A percentile compares a stretch with the other conserved stretches of the same genome.
phyloP scores from a whole-genome alignment of 1,140 invertebrate species.

The Drosophila miranda region DNA sequence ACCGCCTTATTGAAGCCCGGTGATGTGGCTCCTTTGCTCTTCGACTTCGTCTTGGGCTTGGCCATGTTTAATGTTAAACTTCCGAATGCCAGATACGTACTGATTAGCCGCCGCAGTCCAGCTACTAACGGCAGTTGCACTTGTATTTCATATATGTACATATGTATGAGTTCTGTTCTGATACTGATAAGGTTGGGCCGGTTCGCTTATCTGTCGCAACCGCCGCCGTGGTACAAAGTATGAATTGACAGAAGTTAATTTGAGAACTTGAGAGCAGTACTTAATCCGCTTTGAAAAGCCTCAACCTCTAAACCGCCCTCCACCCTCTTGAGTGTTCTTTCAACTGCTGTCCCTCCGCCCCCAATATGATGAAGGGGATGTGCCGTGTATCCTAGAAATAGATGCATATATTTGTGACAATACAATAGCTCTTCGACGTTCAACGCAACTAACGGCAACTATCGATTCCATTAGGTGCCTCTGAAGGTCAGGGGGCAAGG shows the following conservation, averaged over 20 bases:
- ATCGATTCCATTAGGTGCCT: slow-evolving; percentile 50
- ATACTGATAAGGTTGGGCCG: slow-evolving; percentile 38
- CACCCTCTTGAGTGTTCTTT: slow-evolving; percentile 7
- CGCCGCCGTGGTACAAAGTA: slow-evolving; percentile 47
- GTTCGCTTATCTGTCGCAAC: slow-evolving; percentile 33
- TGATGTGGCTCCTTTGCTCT: slow-evolving; percentile 60
- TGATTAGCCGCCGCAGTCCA: slow-evolving; percentile 53
- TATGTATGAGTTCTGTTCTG: slow-evolving; percentile 13
- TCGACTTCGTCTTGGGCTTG: slow-evolving; percentile 57
- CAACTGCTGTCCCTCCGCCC: not conserved
- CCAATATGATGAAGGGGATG: not conserved
- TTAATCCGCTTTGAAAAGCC: slow-evolving; percentile 22
- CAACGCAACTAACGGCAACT: slow-evolving; percentile 57
- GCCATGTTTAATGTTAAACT: slow-evolving; percentile 64
- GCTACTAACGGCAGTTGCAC: slow-evolving; percentile 20
- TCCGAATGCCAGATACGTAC: slow-evolving; percentile 47
- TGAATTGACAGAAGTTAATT: slow-evolving; percentile 38
- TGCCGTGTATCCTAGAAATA: slow-evolving; percentile 60
- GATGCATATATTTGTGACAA: slow-evolving; percentile 28
- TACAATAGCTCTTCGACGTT: slow-evolving; percentile 33
- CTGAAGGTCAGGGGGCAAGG: slow-evolving; percentile 62
- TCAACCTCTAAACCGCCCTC: not conserved
- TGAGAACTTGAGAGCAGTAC: slow-evolving; percentile 6
- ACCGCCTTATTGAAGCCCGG: slow-evolving; percentile 60
- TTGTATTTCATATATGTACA: slow-evolving; percentile 5